Evolutionary conservation across 2,888 invertebrate genomes (phyloP).

Genomic region (Anodontia alba): DNA sequence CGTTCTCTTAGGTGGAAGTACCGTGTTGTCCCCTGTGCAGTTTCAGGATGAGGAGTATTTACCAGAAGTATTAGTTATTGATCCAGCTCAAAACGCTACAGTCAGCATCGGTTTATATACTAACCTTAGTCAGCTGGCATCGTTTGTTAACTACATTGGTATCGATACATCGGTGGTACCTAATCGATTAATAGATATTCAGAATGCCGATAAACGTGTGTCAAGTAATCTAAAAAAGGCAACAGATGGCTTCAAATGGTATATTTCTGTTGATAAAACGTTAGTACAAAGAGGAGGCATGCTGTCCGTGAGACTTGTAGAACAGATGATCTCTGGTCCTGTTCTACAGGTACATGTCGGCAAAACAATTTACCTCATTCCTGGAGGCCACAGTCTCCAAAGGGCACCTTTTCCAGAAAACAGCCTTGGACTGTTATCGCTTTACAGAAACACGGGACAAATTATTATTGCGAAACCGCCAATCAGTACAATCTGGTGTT

Average conservation of each 20-base stretch:
- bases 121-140: conserved; percentile 42
- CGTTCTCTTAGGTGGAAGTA: conserved; percentile 36
- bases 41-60: conserved; percentile 48
- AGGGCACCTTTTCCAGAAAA: conserved; percentile 44
- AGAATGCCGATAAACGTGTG: conserved; percentile 33
- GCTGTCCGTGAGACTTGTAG: conserved; percentile 48
- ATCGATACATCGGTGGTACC: conserved; percentile 43
- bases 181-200: conserved; percentile 44
- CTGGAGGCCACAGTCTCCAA: conserved; percentile 29
- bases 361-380: conserved; percentile 55
- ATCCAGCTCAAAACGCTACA: conserved; percentile 34
- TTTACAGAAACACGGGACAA: conserved; percentile 44
- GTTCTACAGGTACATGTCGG: conserved; percentile 57
- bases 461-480: conserved; percentile 38
- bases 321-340: conserved; percentile 42
- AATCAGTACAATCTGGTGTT: conserved; percentile 57
- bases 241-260: conserved; percentile 50
- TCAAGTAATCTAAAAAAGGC: conserved; percentile 26
- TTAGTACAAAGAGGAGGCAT: conserved; percentile 49
- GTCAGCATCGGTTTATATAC: conserved; percentile 47
- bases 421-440: conserved; percentile 47
- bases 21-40: conserved; percentile 43
- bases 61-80: conserved; percentile 48
- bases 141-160: conserved; percentile 58
- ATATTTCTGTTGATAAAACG: conserved; percentile 37